These are phyloP conservation scores for Sciurus niger DNA, from an alignment of 2,113 vertebrate genomes.

Conservation along the genomic window DNA sequence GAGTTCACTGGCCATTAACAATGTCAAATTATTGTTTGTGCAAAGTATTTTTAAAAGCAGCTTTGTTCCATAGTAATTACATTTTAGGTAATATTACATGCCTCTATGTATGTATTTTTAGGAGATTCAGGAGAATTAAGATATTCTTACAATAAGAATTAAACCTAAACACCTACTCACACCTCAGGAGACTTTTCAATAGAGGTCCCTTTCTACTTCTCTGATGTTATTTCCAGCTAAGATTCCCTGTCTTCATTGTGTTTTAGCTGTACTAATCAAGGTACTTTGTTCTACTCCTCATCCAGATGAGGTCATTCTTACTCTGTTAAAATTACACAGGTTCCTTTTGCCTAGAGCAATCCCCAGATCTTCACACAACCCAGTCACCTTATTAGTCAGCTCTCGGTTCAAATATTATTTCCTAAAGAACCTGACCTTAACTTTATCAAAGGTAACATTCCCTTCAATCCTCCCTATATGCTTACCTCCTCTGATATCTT, in stretches of 20 bases:
- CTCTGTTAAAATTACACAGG: neutral
- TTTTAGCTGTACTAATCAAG: neutral
- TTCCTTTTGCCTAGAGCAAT: neutral
- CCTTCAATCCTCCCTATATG: neutral
- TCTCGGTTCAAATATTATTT: neutral
- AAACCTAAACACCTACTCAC: neutral
- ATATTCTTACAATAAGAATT: neutral
- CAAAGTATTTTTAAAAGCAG: neutral
- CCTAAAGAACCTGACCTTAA: neutral
- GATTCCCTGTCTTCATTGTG: neutral
- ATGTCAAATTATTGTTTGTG: neutral
- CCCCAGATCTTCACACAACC: neutral
- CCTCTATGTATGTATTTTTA: neutral
- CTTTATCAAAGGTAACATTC: neutral
- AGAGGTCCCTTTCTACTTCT: neutral
- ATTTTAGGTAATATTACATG: neutral
- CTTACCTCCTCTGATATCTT: neutral
- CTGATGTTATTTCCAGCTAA: conserved; percentile 18
- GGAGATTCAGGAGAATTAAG: neutral
- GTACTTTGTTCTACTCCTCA: neutral
- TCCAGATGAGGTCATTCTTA: neutral
- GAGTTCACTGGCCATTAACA: neutral
- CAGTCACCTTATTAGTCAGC: neutral
- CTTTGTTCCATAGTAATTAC: neutral
- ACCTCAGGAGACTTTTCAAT: conserved; percentile 21